phyloP scores from a whole-genome alignment of 2,888 invertebrate genomes.

The Acrocera orbiculus region DNA sequence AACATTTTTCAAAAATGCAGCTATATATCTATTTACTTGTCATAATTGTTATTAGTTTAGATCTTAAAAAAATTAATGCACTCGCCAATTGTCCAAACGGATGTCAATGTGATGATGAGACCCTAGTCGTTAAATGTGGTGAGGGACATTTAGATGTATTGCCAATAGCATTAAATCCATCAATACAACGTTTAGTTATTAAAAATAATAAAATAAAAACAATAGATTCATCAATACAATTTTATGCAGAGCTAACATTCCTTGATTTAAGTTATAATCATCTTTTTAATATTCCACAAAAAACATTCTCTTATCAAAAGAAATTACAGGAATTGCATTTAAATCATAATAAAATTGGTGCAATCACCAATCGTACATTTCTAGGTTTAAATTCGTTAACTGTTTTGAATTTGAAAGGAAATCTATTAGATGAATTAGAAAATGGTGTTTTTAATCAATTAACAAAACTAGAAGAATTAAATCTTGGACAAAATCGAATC shows the following conservation, averaged over 20 bases:
- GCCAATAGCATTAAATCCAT: slow-evolving; percentile 81
- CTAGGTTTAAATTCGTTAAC: slow-evolving; percentile 59
- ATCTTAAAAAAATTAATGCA: too few species aligned
- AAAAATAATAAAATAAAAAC: slow-evolving; percentile 75
- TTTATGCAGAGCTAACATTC: slow-evolving; percentile 71
- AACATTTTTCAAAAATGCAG: too few species aligned
- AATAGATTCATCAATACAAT: slow-evolving; percentile 75
- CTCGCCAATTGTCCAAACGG: slow-evolving; percentile 68
- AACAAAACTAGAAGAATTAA: slow-evolving; percentile 63
- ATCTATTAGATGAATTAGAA: slow-evolving; percentile 62
- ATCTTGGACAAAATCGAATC: slow-evolving; percentile 72
- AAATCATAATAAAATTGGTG: slow-evolving; percentile 70
- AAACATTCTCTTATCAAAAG: slow-evolving; percentile 62
- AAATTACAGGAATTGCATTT: slow-evolving; percentile 68
- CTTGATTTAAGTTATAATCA: slow-evolving; percentile 73
- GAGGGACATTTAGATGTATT: slow-evolving; percentile 74
- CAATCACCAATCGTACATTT: slow-evolving; percentile 62
- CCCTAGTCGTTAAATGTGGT: slow-evolving; percentile 69
- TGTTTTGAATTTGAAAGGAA: slow-evolving; percentile 63
- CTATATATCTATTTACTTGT: too few species aligned
- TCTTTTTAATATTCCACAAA: slow-evolving; percentile 60
- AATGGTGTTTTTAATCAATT: slow-evolving; percentile 56
- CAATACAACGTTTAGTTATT: slow-evolving; percentile 67
- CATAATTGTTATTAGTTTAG: too few species aligned
- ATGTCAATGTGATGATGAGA: slow-evolving; percentile 80